phyloP scores from a whole-genome alignment of 2,113 vertebrate species.

The Coturnix japonica region DNA sequence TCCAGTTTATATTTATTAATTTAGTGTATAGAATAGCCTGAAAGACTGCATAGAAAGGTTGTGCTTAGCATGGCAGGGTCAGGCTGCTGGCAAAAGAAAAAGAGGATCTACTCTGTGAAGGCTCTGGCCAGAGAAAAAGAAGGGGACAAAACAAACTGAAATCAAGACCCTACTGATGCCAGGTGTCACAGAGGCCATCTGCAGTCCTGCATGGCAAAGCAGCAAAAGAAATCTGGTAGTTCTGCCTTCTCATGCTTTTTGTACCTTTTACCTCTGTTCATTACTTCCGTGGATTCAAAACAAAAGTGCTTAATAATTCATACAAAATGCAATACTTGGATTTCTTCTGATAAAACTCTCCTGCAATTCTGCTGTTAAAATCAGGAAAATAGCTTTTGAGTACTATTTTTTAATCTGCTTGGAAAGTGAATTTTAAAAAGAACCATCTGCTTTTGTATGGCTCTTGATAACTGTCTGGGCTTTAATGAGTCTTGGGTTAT shows the following conservation, averaged over 20 bases:
- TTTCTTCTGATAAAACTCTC: background rate
- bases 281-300: background rate
- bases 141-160: background rate
- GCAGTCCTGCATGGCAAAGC: background rate
- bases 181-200: background rate
- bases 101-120: background rate
- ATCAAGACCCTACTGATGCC: background rate
- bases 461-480: background rate
- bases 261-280: background rate
- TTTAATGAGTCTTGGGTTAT: constrained; percentile 25
- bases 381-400: constrained; percentile 36
- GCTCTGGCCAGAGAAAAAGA: background rate
- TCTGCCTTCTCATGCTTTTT: background rate
- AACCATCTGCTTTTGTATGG: constrained; percentile 46
- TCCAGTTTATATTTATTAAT: constrained; percentile 64
- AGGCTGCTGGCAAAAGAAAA: background rate
- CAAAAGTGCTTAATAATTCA: constrained; percentile 52
- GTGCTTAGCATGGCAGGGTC: background rate
- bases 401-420: constrained; percentile 29
- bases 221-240: background rate
- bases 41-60: background rate
- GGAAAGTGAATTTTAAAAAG: constrained; percentile 52
- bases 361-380: constrained; percentile 46
- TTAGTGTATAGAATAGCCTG: background rate
- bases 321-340: constrained; percentile 38